A percentile compares a stretch with the other conserved stretches of the same genome.
Evolutionary conservation across 2,113 vertebrate genomes (phyloP).

Genomic region (Phalacrocorax aristotelis): DNA sequence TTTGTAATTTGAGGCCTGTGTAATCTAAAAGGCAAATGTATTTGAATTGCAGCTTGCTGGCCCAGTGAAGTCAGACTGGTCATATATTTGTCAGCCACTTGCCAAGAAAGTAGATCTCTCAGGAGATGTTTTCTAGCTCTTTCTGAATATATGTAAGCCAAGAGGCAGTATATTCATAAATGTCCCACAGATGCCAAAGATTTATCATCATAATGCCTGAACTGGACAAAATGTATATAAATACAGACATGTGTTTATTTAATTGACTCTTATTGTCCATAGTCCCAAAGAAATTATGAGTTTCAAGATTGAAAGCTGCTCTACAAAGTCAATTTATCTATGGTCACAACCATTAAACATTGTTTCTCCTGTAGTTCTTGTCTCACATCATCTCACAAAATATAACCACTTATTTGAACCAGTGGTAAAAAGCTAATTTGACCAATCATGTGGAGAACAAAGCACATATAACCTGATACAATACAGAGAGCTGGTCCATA

Average conservation of each 20-base stretch:
- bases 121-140: not conserved
- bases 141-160: not conserved
- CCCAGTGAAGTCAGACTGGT: not conserved
- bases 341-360: not conserved
- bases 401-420: not conserved
- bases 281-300: not conserved
- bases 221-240: not conserved
- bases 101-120: not conserved
- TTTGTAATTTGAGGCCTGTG: not conserved
- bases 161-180: not conserved
- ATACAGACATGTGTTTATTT: not conserved
- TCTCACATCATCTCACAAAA: rapidly evolving
- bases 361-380: not conserved
- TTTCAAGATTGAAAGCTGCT: not conserved
- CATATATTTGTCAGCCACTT: not conserved
- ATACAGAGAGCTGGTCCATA: not conserved
- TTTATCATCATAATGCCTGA: not conserved
- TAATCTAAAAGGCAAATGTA: not conserved
- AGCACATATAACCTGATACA: not conserved
- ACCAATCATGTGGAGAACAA: not conserved
- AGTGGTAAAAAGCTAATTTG: not conserved
- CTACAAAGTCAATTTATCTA: not conserved
- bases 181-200: not conserved
- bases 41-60: not conserved
- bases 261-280: not conserved